These are phyloP conservation scores for Phylloscopus whistleri DNA, from an alignment of 2,113 vertebrate genomes.

Conservation along the genomic window DNA sequence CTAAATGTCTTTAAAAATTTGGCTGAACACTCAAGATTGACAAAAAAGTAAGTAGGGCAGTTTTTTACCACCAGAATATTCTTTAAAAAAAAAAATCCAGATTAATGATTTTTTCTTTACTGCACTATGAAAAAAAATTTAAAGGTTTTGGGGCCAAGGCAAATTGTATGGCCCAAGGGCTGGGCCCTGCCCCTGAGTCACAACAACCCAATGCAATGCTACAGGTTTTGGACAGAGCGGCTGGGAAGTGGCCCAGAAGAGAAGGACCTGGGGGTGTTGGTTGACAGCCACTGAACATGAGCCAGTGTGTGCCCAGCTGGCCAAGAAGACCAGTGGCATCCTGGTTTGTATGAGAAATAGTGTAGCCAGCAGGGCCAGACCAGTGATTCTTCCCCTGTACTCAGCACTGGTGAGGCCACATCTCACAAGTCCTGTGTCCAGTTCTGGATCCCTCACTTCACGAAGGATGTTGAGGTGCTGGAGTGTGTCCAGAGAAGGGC, in stretches of 20 bases:
- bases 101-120: neutral
- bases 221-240: neutral
- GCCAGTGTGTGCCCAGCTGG: neutral
- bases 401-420: accelerated
- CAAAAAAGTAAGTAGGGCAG: neutral
- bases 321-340: neutral
- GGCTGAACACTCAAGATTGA: neutral
- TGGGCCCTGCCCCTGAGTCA: neutral
- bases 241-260: neutral
- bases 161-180: too few species aligned
- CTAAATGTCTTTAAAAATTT: neutral
- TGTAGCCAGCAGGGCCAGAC: neutral
- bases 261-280: neutral
- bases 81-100: accelerated
- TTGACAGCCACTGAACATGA: neutral
- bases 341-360: neutral
- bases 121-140: neutral
- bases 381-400: accelerated
- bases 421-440: accelerated
- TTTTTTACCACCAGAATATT: neutral
- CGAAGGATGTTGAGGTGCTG: neutral
- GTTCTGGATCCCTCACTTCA: neutral
- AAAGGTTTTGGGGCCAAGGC: neutral
- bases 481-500: neutral
- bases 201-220: neutral